Conservation (phyloP, 2,113 vertebrate genomes). For the Limnothrissa miodon region DNA sequence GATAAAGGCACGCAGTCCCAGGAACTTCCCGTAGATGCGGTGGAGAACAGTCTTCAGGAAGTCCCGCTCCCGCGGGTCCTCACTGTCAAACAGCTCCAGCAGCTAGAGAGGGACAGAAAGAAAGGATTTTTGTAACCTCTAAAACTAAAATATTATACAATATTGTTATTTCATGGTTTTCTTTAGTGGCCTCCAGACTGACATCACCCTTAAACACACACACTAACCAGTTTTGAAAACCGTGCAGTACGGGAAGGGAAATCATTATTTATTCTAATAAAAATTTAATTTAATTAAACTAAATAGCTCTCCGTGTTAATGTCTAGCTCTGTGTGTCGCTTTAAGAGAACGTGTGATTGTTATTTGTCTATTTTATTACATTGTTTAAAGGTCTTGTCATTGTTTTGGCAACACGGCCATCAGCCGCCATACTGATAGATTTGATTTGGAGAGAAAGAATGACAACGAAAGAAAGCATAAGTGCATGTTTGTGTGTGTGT, state of each 20-base stretch:
- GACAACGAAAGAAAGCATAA: too few species aligned
- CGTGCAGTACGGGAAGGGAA: too few species aligned
- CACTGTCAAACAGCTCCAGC: conserved; percentile 16
- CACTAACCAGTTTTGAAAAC: not conserved
- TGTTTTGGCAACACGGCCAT: too few species aligned
- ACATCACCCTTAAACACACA: not conserved
- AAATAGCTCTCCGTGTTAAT: too few species aligned
- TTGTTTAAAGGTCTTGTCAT: not conserved
- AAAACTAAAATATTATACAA: not conserved
- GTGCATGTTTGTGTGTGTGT: not conserved
- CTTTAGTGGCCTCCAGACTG: not conserved
- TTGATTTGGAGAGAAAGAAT: too few species aligned
- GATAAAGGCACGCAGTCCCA: conserved; percentile 82
- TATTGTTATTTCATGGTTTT: not conserved
- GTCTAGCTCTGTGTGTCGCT: too few species aligned
- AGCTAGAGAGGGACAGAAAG: not conserved
- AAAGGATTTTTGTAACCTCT: not conserved
- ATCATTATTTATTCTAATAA: too few species aligned
- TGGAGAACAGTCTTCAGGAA: conserved; percentile 83
- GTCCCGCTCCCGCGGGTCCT: conserved; percentile 69
- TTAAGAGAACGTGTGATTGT: too few species aligned
- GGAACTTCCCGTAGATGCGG: conserved; percentile 82
- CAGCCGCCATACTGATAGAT: too few species aligned
- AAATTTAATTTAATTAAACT: too few species aligned
- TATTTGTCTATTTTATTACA: too few species aligned